These are phyloP conservation scores for Limnephilus marmoratus DNA, from an alignment of 2,888 invertebrate genomes.

Conservation along the genomic window DNA sequence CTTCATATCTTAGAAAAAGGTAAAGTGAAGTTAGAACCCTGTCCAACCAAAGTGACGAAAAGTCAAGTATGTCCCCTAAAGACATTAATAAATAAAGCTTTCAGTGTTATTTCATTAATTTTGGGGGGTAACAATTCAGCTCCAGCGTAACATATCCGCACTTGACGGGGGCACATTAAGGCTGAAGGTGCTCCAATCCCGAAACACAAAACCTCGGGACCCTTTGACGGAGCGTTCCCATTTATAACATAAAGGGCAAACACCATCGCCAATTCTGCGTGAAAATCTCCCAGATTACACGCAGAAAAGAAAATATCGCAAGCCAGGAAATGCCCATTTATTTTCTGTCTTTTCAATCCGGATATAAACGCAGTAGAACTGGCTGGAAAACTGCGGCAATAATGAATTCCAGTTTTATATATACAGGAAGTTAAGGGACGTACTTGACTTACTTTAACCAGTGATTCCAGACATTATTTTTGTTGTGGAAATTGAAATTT, in stretches of 20 bases:
- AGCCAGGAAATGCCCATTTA: constrained; percentile 50
- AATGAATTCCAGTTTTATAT: neutral
- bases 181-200: constrained; percentile 42
- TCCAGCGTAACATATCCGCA: neutral
- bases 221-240: constrained; percentile 58
- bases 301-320: constrained; percentile 60
- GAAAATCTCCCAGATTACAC: constrained; percentile 44
- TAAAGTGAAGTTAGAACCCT: too few relatives aligned
- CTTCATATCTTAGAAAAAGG: too few relatives aligned
- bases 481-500: too few relatives aligned
- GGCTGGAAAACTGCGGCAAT: neutral
- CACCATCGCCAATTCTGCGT: constrained; percentile 49
- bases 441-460: too few relatives aligned
- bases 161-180: constrained; percentile 23
- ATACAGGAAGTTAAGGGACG: too few relatives aligned
- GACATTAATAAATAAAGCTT: constrained; percentile 15
- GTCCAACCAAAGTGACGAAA: too few relatives aligned
- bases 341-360: constrained; percentile 54
- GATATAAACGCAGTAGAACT: constrained; percentile 28
- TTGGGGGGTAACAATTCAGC: neutral
- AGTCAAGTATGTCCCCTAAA: neutral
- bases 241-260: constrained; percentile 57
- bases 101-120: constrained; percentile 31
- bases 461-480: too few relatives aligned
- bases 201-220: constrained; percentile 52